A percentile compares a stretch with the other conserved stretches of the same genome.
Conservation (phyloP, 2,113 vertebrate species). For the Grallaria varia region DNA sequence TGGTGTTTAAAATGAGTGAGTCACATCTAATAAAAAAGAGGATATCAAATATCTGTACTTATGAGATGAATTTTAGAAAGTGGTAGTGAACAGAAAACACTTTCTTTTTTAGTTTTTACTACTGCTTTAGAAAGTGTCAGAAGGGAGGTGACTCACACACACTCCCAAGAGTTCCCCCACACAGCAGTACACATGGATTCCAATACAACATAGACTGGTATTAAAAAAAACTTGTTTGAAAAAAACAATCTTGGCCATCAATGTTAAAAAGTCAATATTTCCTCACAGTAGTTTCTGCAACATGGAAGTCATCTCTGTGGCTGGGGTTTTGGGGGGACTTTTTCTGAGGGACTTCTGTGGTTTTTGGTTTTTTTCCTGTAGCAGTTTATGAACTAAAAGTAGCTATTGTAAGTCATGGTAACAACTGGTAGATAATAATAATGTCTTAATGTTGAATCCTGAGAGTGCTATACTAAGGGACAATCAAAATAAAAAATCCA, state of each 20-base stretch:
- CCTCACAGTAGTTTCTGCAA: not conserved
- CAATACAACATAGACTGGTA: not conserved
- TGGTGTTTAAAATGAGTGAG: not conserved
- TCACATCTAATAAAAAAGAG: not conserved
- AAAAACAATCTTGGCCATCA: not conserved
- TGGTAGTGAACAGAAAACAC: not conserved
- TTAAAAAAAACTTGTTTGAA: too few relatives aligned
- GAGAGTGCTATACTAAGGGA: not conserved
- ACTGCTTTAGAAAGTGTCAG: not conserved
- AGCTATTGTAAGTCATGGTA: not conserved
- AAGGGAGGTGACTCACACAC: not conserved
- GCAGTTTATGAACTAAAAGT: not conserved
- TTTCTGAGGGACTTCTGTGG: not conserved
- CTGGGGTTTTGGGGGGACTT: accelerated
- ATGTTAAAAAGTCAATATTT: not conserved
- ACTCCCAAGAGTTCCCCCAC: accelerated
- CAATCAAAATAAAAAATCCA: not conserved
- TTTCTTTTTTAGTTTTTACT: not conserved
- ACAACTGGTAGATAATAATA: not conserved
- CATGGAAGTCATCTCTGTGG: not conserved
- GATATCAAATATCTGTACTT: not conserved
- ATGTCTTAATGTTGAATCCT: not conserved
- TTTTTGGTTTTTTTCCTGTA: accelerated
- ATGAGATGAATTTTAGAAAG: not conserved
- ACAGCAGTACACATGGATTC: accelerated